Percentiles rank a stretch among this genome's conserved stretches.
These are phyloP conservation scores for Enteromius radiatus DNA, from an alignment of 2,797 vertebrate species.

Conservation along the genomic window DNA sequence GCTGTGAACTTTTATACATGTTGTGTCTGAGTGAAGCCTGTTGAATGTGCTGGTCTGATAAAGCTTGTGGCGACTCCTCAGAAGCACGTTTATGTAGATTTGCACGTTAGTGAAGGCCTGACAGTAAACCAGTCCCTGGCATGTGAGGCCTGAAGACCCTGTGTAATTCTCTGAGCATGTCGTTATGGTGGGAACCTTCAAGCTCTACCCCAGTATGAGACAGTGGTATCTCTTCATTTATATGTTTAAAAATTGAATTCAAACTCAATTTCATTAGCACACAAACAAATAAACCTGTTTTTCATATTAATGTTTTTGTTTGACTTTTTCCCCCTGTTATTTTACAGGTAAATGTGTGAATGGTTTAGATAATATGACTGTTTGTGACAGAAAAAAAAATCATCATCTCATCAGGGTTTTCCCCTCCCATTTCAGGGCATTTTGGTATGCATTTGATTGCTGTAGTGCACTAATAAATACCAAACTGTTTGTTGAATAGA, in stretches of 20 bases:
- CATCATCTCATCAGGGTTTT: background rate
- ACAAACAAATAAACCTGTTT: constrained; percentile 28
- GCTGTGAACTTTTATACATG: constrained; percentile 37
- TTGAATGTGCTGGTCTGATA: constrained; percentile 45
- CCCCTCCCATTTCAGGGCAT: too few species aligned
- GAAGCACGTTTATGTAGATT: constrained; percentile 67
- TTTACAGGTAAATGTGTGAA: background rate
- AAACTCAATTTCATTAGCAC: background rate
- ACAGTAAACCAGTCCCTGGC: constrained; percentile 89
- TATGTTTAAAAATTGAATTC: constrained; percentile 44
- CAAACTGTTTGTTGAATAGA: too few species aligned
- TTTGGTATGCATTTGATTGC: too few species aligned
- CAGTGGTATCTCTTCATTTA: constrained; percentile 69
- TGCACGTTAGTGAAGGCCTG: constrained; percentile 87
- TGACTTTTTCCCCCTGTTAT: background rate
- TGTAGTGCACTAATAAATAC: too few species aligned
- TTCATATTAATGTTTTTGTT: constrained; percentile 1
- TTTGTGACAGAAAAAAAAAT: background rate
- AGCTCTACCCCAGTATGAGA: constrained; percentile 48
- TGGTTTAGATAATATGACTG: background rate
- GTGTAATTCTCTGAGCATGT: constrained; percentile 74
- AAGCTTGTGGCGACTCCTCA: constrained; percentile 57
- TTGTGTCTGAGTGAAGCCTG: constrained; percentile 56
- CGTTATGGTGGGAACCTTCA: constrained; percentile 71
- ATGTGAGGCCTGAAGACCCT: constrained; percentile 88